Evolutionary conservation across 2,888 invertebrate genomes (phyloP).

Genomic region (Polia nebulosa): DNA sequence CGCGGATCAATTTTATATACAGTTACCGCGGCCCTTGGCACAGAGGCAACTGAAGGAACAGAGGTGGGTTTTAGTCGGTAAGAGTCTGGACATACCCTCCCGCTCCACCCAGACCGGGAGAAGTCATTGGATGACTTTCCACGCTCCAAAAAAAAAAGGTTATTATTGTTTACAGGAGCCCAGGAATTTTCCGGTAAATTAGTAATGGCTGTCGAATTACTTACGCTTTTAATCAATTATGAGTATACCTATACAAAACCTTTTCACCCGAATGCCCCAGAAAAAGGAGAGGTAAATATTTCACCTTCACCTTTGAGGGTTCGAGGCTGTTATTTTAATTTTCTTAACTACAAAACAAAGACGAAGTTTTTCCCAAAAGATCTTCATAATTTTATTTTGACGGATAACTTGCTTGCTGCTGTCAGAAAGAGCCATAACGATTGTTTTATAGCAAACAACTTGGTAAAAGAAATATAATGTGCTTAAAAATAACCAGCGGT

Average conservation of each 20-base stretch:
- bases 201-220: conserved; percentile 32
- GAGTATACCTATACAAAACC: conserved; percentile 4
- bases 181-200: conserved; percentile 37
- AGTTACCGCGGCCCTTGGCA: too few relatives aligned
- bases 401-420: conserved; percentile 23
- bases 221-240: conserved; percentile 42
- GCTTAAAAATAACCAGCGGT: conserved; percentile 2
- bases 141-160: too few relatives aligned
- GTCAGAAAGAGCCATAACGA: conserved; percentile 5
- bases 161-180: conserved; percentile 11
- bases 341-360: neutral
- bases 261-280: conserved; percentile 16
- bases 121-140: too few relatives aligned
- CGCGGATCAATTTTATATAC: too few relatives aligned
- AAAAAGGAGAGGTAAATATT: conserved; percentile 26
- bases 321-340: conserved; percentile 24
- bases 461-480: conserved; percentile 23
- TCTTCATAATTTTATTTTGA: conserved; percentile 40
- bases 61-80: too few relatives aligned
- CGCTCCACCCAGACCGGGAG: too few relatives aligned
- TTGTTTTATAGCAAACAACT: conserved; percentile 42
- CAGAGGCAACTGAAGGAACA: too few relatives aligned
- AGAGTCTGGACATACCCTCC: too few relatives aligned
- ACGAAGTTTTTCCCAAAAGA: conserved; percentile 22
- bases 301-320: conserved; percentile 30